phyloP scores from a whole-genome alignment of 2,888 invertebrate genomes.

The Zelleria hepariella region DNA sequence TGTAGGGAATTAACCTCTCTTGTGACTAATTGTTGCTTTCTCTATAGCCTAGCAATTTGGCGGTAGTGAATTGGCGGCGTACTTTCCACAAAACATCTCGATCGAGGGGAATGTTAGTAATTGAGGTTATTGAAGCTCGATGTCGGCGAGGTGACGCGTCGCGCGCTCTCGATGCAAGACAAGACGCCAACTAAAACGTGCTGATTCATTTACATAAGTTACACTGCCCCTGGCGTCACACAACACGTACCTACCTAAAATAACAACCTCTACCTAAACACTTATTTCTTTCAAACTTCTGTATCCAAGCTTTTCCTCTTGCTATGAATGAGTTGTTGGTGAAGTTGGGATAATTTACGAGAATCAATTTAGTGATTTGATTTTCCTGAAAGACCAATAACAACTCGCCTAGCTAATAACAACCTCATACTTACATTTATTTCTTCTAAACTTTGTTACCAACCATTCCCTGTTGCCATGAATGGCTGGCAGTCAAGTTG shows the following conservation, averaged over 20 bases:
- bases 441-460: no score
- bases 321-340: background rate
- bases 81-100: conserved; percentile 27
- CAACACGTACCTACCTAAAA: background rate
- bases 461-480: no score
- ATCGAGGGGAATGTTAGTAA: conserved; percentile 30
- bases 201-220: conserved; percentile 68
- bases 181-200: conserved; percentile 58
- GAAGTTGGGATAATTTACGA: no score
- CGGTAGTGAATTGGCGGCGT: conserved; percentile 31
- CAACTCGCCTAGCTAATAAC: no score
- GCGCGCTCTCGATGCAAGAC: conserved; percentile 52
- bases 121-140: conserved; percentile 63
- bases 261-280: conserved; percentile 16
- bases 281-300: background rate
- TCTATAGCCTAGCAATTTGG: conserved; percentile 51
- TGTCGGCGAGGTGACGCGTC: conserved; percentile 64
- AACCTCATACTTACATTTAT: no score
- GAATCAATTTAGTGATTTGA: no score
- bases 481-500: no score
- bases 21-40: conserved; percentile 62
- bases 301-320: background rate
- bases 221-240: conserved; percentile 11
- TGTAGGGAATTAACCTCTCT: conserved; percentile 57
- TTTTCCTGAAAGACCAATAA: no score